Evolutionary conservation across 2,113 vertebrate genomes (phyloP).

Genomic region (Hemiscyllium ocellatum): DNA sequence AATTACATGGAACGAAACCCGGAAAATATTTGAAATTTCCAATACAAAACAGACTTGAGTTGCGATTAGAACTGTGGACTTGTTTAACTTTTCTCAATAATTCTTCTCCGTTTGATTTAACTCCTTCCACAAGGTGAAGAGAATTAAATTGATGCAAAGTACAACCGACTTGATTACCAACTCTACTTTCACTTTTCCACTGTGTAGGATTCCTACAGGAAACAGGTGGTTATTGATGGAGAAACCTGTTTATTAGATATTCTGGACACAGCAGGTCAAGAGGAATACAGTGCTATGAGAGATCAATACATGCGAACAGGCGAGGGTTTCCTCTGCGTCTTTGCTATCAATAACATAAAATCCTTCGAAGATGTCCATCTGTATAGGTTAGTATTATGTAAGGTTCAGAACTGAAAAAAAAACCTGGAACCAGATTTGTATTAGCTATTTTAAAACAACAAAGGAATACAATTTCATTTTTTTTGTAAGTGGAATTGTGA

Average conservation of each 20-base stretch:
- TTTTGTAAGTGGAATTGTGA: neutral
- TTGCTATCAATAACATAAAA: conserved; percentile 74
- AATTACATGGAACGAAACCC: neutral
- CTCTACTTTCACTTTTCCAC: neutral
- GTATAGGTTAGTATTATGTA: conserved; percentile 58
- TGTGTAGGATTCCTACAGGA: conserved; percentile 55
- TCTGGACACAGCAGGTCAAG: conserved; percentile 53
- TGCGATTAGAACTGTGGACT: neutral
- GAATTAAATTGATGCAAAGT: neutral
- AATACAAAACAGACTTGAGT: neutral
- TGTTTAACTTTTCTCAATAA: neutral
- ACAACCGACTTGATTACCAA: neutral
- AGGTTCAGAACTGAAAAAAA: neutral
- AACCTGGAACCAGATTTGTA: neutral
- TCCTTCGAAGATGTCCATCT: conserved; percentile 75
- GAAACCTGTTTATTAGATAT: conserved; percentile 54
- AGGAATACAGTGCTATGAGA: conserved; percentile 64
- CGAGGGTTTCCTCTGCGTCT: conserved; percentile 79
- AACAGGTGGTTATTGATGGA: conserved; percentile 48
- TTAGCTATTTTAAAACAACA: neutral
- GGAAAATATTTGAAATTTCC: neutral
- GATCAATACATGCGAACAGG: conserved; percentile 79
- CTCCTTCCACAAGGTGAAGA: neutral
- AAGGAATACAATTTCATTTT: neutral
- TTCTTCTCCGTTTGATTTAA: neutral